Conservation (phyloP, 2,888 invertebrate genomes). For the Eupelmus urozonus region DNA sequence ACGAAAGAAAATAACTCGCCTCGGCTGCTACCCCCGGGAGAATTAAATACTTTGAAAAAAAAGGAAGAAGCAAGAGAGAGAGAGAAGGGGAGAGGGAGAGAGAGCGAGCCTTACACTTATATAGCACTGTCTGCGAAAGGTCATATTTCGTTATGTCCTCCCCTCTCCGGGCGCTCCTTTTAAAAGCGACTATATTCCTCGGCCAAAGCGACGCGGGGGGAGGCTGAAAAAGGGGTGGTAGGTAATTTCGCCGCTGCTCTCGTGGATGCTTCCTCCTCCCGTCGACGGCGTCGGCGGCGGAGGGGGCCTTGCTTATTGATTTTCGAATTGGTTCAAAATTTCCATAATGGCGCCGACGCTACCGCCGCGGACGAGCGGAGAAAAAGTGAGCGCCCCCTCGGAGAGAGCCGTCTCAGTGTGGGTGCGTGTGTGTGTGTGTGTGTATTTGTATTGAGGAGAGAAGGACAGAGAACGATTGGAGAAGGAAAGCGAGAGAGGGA, state of each 20-base stretch:
- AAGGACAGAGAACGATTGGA: conserved; percentile 22
- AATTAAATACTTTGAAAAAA: conserved; percentile 40
- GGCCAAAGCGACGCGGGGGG: neutral
- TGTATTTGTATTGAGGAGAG: neutral
- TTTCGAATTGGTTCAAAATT: conserved; percentile 77
- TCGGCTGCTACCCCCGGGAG: conserved; percentile 3
- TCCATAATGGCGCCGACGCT: conserved; percentile 75
- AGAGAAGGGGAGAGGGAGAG: neutral
- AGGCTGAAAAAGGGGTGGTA: conserved; percentile 16
- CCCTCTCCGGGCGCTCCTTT: conserved; percentile 16
- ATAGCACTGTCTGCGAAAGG: conserved; percentile 44
- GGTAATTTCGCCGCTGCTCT: conserved; percentile 52
- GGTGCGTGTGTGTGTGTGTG: neutral
- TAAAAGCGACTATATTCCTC: conserved; percentile 11
- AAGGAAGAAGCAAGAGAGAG: conserved; percentile 14
- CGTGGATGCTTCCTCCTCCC: conserved; percentile 46
- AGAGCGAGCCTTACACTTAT: conserved; percentile 15
- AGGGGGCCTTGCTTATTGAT: conserved; percentile 70
- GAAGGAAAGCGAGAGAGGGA: conserved; percentile 24
- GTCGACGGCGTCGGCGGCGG: conserved; percentile 24
- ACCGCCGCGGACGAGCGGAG: conserved; percentile 32
- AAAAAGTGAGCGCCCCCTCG: conserved; percentile 25
- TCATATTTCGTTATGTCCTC: conserved; percentile 50
- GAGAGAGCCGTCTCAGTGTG: neutral
- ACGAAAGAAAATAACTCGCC: conserved; percentile 18